Percentiles rank a stretch among this genome's conserved stretches.
Evolutionary conservation across 2,797 vertebrate species (phyloP).

Genomic region (Rhinatrema bivittatum): DNA sequence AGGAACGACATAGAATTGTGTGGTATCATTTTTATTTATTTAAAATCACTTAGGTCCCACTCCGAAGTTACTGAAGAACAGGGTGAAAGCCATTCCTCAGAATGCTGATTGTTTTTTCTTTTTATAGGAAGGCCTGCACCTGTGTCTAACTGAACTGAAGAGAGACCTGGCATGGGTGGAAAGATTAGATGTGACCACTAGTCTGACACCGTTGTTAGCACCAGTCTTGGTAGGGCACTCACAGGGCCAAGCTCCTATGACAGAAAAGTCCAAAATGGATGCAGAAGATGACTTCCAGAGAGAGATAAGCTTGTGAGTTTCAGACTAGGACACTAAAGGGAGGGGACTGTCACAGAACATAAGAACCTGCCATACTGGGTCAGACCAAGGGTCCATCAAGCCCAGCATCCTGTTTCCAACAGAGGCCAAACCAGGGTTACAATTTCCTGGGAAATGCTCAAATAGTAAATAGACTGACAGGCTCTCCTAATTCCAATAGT

Average conservation of each 20-base stretch:
- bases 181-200: constrained; percentile 76
- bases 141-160: constrained; percentile 70
- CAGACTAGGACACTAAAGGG: not conserved
- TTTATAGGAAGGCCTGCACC: constrained; percentile 75
- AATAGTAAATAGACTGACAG: too few species aligned
- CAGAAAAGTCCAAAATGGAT: constrained; percentile 44
- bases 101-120: not conserved
- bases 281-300: constrained; percentile 89
- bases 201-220: constrained; percentile 33
- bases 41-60: too few species aligned
- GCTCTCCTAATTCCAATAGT: too few species aligned
- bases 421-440: too few species aligned
- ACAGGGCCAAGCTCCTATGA: not conserved
- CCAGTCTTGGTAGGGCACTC: constrained; percentile 25
- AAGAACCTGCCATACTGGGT: too few species aligned
- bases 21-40: too few species aligned
- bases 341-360: not conserved
- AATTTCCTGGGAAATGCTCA: too few species aligned
- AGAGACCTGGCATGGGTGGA: constrained; percentile 80
- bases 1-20: too few species aligned
- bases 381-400: too few species aligned
- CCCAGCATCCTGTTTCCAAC: too few species aligned
- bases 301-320: constrained; percentile 91
- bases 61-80: too few species aligned
- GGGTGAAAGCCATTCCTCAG: too few species aligned